Conservation (phyloP, 2,888 invertebrate genomes). For the Erpobdella octoculata region DNA sequence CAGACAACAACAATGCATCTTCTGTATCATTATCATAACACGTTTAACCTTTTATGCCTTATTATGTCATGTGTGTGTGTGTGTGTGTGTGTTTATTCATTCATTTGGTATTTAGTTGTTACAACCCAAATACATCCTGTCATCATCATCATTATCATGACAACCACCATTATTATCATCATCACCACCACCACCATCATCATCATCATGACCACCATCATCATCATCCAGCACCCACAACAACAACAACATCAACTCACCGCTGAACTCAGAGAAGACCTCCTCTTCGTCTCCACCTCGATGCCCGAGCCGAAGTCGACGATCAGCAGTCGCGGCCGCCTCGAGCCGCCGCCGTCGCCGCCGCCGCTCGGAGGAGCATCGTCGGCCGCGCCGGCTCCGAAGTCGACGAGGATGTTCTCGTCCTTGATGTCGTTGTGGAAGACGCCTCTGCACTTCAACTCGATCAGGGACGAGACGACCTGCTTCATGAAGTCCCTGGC, state of each 20-base stretch:
- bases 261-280: conserved; percentile 2
- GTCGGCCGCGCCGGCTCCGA: conserved; percentile 35
- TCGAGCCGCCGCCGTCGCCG: neutral
- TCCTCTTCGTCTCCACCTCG: neutral
- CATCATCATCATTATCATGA: no score
- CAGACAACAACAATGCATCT: no score
- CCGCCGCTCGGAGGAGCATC: neutral
- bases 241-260: neutral
- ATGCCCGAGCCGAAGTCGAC: conserved; percentile 11
- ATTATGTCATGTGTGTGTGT: no score
- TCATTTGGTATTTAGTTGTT: no score
- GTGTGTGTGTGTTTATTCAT: no score
- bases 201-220: neutral
- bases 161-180: neutral
- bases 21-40: no score
- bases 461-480: conserved; percentile 55
- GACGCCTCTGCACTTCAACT: conserved; percentile 56
- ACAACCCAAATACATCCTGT: no score
- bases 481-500: conserved; percentile 57
- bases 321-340: neutral
- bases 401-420: conserved; percentile 60
- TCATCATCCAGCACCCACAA: no score
- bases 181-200: neutral
- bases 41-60: no score
- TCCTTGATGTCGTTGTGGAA: conserved; percentile 60